Evolutionary conservation across 1,140 invertebrate species (phyloP).

Genomic region (Musca vetustissima): DNA sequence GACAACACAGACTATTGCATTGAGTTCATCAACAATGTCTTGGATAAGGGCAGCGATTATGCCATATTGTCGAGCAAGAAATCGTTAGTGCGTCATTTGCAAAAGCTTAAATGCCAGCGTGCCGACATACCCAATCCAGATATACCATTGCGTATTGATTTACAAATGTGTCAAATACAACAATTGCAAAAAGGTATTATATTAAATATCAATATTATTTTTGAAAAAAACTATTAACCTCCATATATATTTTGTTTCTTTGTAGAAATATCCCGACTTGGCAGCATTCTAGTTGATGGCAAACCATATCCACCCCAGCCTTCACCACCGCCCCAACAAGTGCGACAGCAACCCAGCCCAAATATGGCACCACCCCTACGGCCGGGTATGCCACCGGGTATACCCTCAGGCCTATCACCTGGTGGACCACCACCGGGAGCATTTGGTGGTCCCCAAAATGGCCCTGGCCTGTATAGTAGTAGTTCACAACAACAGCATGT

Average conservation of each 20-base stretch:
- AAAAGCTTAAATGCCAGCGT: conserved; percentile 75
- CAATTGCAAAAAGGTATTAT: conserved; percentile 78
- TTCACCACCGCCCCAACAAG: conserved; percentile 33
- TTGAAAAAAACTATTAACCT: no score
- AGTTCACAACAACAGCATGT: conserved; percentile 49
- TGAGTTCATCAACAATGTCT: conserved; percentile 75
- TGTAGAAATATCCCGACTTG: conserved; percentile 70
- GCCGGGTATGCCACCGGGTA: conserved; percentile 50
- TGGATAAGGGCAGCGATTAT: conserved; percentile 79
- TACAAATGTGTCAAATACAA: conserved; percentile 74
- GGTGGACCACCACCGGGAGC: conserved; percentile 45
- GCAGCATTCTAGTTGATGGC: conserved; percentile 76
- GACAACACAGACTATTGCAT: conserved; percentile 85
- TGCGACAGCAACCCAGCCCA: conserved; percentile 56
- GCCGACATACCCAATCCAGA: conserved; percentile 84
- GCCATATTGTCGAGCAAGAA: conserved; percentile 84
- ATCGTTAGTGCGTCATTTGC: conserved; percentile 70
- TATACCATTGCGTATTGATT: conserved; percentile 76
- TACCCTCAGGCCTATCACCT: conserved; percentile 44
- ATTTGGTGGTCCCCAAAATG: conserved; percentile 46
- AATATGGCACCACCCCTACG: conserved; percentile 55
- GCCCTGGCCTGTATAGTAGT: conserved; percentile 48
- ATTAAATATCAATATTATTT: no score
- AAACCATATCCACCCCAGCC: conserved; percentile 57
- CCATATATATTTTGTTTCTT: conserved; percentile 32